A percentile compares a stretch with the other conserved stretches of the same genome.
Conservation (phyloP, 2,113 vertebrate species). For the Bubo scandiacus region DNA sequence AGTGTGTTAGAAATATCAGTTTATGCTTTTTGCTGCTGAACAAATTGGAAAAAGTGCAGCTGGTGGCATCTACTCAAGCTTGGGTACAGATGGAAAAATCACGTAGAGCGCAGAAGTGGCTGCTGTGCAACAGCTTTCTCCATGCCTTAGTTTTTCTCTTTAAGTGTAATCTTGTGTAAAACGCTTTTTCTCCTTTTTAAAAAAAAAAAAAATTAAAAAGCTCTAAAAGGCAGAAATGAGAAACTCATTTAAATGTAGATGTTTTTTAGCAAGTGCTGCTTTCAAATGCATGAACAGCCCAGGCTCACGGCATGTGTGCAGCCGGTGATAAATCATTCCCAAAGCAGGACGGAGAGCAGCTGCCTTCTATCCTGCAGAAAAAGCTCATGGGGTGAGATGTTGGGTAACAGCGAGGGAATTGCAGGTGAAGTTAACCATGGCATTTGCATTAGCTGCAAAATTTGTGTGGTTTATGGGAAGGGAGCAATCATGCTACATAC, state of each 20-base stretch:
- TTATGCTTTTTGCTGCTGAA: background rate
- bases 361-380: background rate
- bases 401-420: background rate
- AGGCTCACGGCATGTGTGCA: accelerated
- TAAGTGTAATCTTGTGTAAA: background rate
- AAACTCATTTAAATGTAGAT: background rate
- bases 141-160: background rate
- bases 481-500: accelerated
- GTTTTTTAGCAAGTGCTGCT: background rate
- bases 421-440: background rate
- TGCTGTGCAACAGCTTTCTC: background rate
- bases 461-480: background rate
- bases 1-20: background rate
- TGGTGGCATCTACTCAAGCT: background rate
- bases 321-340: background rate
- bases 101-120: background rate
- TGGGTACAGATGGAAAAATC: background rate
- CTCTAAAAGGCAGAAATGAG: background rate
- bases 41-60: background rate
- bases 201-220: background rate
- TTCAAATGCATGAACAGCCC: background rate
- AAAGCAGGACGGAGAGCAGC: background rate
- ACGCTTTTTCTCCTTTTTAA: background rate
- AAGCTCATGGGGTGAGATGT: accelerated
- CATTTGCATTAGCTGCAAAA: background rate